Percentiles rank a stretch among this genome's conserved stretches.
phyloP scores from a whole-genome alignment of 2,797 vertebrate genomes.

The Pipistrellus pygmaeus region DNA sequence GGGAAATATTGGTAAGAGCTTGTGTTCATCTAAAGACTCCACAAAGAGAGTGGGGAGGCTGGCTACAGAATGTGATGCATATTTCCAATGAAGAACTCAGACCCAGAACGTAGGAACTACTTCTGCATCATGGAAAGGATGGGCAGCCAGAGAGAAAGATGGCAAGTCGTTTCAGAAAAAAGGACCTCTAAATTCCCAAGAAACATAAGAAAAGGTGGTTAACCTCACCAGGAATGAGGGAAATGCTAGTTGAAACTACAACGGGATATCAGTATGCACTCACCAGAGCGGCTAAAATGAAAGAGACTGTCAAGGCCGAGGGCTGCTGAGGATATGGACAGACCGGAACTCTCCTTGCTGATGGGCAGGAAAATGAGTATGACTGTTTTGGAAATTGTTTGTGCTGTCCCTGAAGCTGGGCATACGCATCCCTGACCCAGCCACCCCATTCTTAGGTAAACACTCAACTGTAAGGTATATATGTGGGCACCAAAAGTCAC shows the following conservation, averaged over 20 bases:
- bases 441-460: not conserved
- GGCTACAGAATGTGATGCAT: not conserved
- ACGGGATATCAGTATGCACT: not conserved
- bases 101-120: not conserved
- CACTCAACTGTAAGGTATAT: not conserved
- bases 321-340: not conserved
- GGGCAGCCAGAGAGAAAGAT: not conserved
- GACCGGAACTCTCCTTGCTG: not conserved
- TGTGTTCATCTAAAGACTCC: not conserved
- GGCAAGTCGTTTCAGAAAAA: not conserved
- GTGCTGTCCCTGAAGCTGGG: not conserved
- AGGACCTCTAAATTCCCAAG: not conserved
- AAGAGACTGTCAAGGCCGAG: not conserved
- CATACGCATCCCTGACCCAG: not conserved
- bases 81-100: not conserved
- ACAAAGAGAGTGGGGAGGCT: not conserved
- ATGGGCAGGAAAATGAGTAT: not conserved
- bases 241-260: not conserved
- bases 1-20: not conserved
- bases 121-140: not conserved
- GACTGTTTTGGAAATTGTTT: not conserved
- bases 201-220: not conserved
- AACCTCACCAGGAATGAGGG: not conserved
- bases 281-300: not conserved
- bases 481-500: not conserved